A percentile compares a stretch with the other conserved stretches of the same genome.
phyloP scores from a whole-genome alignment of 2,888 invertebrate species.

The Criorhina ranunculi region DNA sequence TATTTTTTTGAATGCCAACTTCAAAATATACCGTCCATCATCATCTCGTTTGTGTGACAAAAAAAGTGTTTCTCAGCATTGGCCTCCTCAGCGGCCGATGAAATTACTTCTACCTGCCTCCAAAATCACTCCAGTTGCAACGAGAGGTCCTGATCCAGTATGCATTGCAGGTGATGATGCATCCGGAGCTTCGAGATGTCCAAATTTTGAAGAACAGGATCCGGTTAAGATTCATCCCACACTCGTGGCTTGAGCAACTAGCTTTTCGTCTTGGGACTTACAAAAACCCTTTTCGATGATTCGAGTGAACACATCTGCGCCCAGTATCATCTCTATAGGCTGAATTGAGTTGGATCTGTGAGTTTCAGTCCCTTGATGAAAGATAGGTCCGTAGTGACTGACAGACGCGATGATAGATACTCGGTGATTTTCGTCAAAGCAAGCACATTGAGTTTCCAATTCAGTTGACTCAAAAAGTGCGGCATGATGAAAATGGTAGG shows the following conservation, averaged over 20 bases:
- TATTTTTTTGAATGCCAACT: not conserved
- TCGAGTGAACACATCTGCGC: too few species aligned
- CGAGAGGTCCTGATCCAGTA: not conserved
- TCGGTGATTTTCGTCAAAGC: not conserved
- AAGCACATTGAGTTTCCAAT: not conserved
- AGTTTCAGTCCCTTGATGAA: too few species aligned
- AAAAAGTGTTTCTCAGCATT: not conserved
- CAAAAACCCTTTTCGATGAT: not conserved
- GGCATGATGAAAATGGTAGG: not conserved
- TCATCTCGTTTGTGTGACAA: not conserved
- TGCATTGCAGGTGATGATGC: not conserved
- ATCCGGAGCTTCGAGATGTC: not conserved
- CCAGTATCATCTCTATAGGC: too few species aligned
- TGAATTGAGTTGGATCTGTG: too few species aligned
- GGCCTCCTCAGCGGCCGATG: not conserved
- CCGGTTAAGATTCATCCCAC: slow-evolving; percentile 1
- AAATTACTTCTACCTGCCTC: not conserved
- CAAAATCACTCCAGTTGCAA: not conserved
- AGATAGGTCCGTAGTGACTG: not conserved
- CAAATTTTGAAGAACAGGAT: not conserved
- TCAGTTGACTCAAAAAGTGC: not conserved
- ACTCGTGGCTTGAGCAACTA: not conserved
- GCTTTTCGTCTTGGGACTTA: not conserved
- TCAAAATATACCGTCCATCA: not conserved
- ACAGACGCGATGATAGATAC: not conserved